These are phyloP conservation scores for Chironomus tepperi DNA, from an alignment of 1,140 invertebrate genomes.

Conservation along the genomic window DNA sequence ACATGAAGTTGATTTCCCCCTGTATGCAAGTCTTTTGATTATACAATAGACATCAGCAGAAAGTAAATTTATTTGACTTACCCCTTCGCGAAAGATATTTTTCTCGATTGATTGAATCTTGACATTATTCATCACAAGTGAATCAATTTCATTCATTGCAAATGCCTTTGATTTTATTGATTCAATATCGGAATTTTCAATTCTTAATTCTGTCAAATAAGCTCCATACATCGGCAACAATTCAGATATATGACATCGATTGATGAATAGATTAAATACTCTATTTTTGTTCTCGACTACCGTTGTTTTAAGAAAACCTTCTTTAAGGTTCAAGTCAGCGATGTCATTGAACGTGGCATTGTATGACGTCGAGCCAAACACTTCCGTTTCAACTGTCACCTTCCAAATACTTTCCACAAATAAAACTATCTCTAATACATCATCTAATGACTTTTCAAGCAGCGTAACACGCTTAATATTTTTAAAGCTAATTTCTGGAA, in stretches of 20 bases:
- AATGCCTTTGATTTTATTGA: slow-evolving; percentile 32
- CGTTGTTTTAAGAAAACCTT: not conserved
- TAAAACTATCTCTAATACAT: not conserved
- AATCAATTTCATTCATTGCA: slow-evolving; percentile 27
- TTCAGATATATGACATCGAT: not conserved
- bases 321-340: not conserved
- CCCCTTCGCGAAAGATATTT: not conserved
- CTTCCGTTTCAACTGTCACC: not conserved
- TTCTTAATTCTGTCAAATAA: slow-evolving; percentile 18
- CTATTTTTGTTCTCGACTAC: not conserved
- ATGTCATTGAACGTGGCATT: not conserved
- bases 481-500: slow-evolving; percentile 9
- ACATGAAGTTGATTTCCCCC: too few species aligned
- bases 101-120: slow-evolving; percentile 3
- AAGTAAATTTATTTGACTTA: not conserved
- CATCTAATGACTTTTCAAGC: slow-evolving; percentile 14
- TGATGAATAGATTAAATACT: not conserved
- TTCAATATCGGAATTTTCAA: slow-evolving; percentile 32
- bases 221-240: not conserved
- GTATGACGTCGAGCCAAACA: not conserved
- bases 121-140: not conserved
- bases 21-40: not conserved
- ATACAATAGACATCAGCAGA: not conserved
- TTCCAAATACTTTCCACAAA: not conserved
- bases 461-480: not conserved